A percentile compares a stretch with the other conserved stretches of the same genome.
Conservation (phyloP, 2,797 vertebrate genomes). For the Lycodopsis pacificus region DNA sequence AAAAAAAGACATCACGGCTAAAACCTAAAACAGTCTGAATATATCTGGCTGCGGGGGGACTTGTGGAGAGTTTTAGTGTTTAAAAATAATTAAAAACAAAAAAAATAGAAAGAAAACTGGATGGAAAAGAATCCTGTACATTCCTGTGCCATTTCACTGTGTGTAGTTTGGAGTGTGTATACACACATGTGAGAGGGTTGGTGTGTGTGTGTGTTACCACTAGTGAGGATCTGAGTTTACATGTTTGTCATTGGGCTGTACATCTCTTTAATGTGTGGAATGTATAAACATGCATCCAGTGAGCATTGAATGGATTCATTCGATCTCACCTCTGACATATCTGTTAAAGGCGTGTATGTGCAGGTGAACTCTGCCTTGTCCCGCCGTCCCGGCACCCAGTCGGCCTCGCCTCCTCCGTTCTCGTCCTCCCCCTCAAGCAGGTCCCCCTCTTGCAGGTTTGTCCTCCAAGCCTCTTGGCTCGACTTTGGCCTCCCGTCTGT, state of each 20-base stretch:
- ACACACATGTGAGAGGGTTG: not conserved
- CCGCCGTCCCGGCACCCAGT: constrained; percentile 15
- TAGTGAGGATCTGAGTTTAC: not conserved
- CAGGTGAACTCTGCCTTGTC: constrained; percentile 17
- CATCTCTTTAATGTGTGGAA: not conserved
- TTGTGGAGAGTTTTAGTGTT: constrained; percentile 18
- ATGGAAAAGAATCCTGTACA: not conserved
- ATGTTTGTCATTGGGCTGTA: not conserved
- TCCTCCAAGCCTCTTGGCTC: constrained; percentile 31
- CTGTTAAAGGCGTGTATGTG: constrained; percentile 4
- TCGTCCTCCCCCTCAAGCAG: constrained; percentile 33
- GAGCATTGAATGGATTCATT: not conserved
- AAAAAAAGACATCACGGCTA: not conserved
- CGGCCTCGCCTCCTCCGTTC: constrained; percentile 25
- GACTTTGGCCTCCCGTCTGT: constrained; percentile 11
- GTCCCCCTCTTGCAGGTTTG: constrained; percentile 19
- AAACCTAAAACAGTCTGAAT: constrained; percentile 6
- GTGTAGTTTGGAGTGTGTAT: not conserved
- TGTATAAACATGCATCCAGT: not conserved
- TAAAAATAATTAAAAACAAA: constrained; percentile 25
- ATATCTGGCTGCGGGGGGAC: not conserved
- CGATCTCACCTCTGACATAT: constrained; percentile 50
- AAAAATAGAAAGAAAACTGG: constrained; percentile 18
- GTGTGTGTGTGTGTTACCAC: not conserved
- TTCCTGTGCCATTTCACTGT: not conserved